Percentiles rank a stretch among this genome's conserved stretches.
Conservation (phyloP, 2,113 vertebrate species). For the Saimiri boliviensis region DNA sequence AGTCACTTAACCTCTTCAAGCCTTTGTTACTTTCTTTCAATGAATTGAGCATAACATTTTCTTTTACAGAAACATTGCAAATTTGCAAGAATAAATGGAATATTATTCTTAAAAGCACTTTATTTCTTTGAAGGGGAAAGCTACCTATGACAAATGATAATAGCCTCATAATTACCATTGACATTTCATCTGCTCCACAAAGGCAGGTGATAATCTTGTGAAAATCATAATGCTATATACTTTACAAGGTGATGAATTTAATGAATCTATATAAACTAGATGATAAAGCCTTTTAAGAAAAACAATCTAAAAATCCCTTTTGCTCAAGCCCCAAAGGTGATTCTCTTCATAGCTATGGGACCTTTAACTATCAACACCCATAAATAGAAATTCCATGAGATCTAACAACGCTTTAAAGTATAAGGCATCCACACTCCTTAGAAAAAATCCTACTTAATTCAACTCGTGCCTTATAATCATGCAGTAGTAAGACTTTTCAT, state of each 20-base stretch:
- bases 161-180: background rate
- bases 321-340: background rate
- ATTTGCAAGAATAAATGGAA: conserved; percentile 15
- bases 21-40: background rate
- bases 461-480: background rate
- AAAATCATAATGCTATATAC: background rate
- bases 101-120: background rate
- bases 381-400: background rate
- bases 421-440: background rate
- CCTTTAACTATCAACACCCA: background rate
- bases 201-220: background rate
- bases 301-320: background rate
- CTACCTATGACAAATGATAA: background rate
- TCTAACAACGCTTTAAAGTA: background rate
- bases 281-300: background rate
- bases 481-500: background rate
- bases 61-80: background rate
- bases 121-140: background rate
- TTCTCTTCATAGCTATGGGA: background rate
- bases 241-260: background rate
- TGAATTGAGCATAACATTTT: background rate
- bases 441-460: conserved; percentile 18
- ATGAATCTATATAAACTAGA: background rate
- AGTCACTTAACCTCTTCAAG: background rate
- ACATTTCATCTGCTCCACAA: background rate